phyloP scores from a whole-genome alignment of 2,113 vertebrate species.

The Prietella phreatophila region DNA sequence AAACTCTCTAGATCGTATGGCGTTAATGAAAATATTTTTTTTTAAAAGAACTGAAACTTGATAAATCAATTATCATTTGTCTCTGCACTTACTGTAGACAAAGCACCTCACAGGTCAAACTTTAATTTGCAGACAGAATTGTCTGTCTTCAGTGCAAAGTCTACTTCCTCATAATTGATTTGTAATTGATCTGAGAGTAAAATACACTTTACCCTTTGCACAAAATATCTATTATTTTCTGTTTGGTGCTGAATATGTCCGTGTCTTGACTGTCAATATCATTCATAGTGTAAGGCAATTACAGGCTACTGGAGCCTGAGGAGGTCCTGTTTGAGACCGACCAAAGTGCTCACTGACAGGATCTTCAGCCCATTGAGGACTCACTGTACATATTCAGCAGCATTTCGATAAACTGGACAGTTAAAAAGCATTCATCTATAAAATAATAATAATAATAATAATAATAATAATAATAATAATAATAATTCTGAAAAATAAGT shows the following conservation, averaged over 20 bases:
- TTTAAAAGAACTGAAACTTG: not conserved
- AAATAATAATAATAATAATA: not conserved
- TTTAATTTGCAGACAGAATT: constrained; percentile 45
- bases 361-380: not conserved
- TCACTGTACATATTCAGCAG: constrained; percentile 73
- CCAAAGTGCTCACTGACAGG: not conserved
- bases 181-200: constrained; percentile 65
- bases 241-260: constrained; percentile 15
- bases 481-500: not conserved
- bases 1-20: not conserved
- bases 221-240: constrained; percentile 40
- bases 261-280: constrained; percentile 72
- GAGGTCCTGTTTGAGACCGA: not conserved
- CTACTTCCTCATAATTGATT: constrained; percentile 57
- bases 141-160: constrained; percentile 58
- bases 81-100: not conserved
- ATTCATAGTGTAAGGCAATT: constrained; percentile 36
- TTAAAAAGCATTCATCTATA: not conserved
- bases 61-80: constrained; percentile 36
- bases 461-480: too few species aligned
- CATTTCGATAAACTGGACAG: not conserved
- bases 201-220: constrained; percentile 58
- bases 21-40: constrained; percentile 4
- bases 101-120: constrained; percentile 37
- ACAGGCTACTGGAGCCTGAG: not conserved